phyloP scores from a whole-genome alignment of 2,797 vertebrate genomes.

The Anolis apletophallus region DNA sequence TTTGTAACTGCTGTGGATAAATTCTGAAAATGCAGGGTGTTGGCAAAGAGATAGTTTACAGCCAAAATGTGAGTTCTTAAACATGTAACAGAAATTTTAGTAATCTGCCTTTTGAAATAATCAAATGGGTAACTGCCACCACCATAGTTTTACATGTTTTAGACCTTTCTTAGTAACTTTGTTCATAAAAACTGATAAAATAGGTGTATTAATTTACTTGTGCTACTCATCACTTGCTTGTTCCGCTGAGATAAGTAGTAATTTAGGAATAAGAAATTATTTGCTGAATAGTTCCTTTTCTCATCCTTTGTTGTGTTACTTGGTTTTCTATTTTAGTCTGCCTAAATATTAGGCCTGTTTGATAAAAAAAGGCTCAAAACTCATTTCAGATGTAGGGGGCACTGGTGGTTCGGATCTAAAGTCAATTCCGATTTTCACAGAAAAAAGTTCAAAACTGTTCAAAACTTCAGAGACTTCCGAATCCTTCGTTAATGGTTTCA shows the following conservation, averaged over 20 bases:
- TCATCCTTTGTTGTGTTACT: not conserved
- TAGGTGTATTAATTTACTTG: not conserved
- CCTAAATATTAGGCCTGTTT: too few species aligned
- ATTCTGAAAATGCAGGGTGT: constrained; percentile 17
- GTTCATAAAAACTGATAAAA: not conserved
- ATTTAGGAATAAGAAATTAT: not conserved
- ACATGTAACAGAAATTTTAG: not conserved
- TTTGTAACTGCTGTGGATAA: constrained; percentile 1
- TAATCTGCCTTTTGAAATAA: not conserved
- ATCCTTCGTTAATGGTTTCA: too few species aligned
- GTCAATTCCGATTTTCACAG: too few species aligned
- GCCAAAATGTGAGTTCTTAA: constrained; percentile 1
- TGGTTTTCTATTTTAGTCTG: not conserved
- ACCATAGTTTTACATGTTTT: not conserved
- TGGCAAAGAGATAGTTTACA: not conserved
- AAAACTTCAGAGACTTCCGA: too few species aligned
- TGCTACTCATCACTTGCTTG: not conserved
- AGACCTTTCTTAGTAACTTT: not conserved
- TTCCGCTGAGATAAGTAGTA: not conserved
- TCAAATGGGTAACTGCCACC: not conserved
- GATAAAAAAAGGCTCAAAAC: too few species aligned
- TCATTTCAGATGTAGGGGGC: too few species aligned
- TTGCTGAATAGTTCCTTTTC: not conserved
- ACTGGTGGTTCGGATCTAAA: too few species aligned
- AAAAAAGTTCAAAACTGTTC: too few species aligned